phyloP scores from a whole-genome alignment of 2,113 vertebrate species.

The Peromyscus maniculatus region DNA sequence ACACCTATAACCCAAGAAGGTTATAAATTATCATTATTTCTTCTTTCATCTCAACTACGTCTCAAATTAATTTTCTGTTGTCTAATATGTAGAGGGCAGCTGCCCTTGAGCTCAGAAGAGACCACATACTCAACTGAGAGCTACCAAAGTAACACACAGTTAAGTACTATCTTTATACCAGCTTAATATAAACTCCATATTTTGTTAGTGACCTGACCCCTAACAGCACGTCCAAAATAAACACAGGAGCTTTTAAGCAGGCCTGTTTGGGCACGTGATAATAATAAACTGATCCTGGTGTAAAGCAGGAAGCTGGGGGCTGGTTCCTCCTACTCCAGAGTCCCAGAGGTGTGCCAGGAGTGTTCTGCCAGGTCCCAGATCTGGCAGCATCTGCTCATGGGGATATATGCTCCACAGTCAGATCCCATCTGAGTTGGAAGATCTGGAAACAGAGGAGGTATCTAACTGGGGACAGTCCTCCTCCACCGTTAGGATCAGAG shows the following conservation, averaged over 20 bases:
- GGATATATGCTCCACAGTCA: not conserved
- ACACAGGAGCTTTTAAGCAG: not conserved
- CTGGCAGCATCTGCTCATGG: not conserved
- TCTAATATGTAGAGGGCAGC: not conserved
- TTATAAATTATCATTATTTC: not conserved
- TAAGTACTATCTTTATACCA: not conserved
- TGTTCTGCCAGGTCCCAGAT: not conserved
- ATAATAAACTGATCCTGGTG: not conserved
- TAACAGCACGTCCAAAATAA: not conserved
- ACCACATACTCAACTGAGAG: not conserved
- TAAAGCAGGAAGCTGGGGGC: not conserved
- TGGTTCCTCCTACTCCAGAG: not conserved
- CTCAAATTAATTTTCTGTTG: slow-evolving; percentile 29
- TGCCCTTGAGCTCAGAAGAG: not conserved
- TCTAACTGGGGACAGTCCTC: not conserved
- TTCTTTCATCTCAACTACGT: not conserved
- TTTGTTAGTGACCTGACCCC: not conserved
- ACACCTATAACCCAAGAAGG: not conserved
- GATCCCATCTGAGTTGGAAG: not conserved
- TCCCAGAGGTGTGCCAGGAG: not conserved
- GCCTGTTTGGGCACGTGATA: not conserved
- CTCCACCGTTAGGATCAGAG: not conserved
- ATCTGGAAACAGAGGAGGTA: not conserved
- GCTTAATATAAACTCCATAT: not conserved
- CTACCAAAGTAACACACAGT: not conserved